These are phyloP conservation scores for Meloe dianella DNA, from an alignment of 2,888 invertebrate species.

Conservation along the genomic window DNA sequence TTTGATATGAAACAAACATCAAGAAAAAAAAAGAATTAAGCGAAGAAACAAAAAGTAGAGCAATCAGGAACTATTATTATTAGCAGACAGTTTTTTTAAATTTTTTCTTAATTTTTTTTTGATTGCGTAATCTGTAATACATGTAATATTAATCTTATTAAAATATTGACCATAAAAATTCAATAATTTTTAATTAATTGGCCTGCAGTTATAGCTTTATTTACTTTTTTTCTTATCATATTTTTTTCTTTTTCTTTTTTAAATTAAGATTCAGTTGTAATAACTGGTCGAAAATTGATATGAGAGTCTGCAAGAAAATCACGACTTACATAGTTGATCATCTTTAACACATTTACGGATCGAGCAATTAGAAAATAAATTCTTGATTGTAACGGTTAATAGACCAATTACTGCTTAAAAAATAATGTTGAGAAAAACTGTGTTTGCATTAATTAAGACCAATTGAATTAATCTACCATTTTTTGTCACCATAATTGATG, in stretches of 20 bases:
- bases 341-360: not conserved
- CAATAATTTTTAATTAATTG: constrained; percentile 4
- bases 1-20: not conserved
- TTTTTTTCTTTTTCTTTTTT: not conserved
- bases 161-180: constrained; percentile 9
- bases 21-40: not conserved
- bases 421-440: not conserved
- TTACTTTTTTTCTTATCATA: not conserved
- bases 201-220: not conserved
- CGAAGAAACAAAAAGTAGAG: not conserved
- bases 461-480: not conserved
- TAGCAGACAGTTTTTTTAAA: not conserved
- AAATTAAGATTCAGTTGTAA: not conserved
- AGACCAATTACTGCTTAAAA: not conserved
- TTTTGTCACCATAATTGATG: not conserved
- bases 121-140: not conserved
- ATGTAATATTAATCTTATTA: not conserved
- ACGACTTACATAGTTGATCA: not conserved
- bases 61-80: not conserved
- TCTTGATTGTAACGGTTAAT: not conserved
- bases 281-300: not conserved
- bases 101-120: not conserved
- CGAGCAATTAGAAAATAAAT: not conserved
- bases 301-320: not conserved
- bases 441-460: not conserved